Percentiles rank a stretch among this genome's conserved stretches.
phyloP scores from a whole-genome alignment of 2,113 vertebrate genomes.

The Sapajus apella region DNA sequence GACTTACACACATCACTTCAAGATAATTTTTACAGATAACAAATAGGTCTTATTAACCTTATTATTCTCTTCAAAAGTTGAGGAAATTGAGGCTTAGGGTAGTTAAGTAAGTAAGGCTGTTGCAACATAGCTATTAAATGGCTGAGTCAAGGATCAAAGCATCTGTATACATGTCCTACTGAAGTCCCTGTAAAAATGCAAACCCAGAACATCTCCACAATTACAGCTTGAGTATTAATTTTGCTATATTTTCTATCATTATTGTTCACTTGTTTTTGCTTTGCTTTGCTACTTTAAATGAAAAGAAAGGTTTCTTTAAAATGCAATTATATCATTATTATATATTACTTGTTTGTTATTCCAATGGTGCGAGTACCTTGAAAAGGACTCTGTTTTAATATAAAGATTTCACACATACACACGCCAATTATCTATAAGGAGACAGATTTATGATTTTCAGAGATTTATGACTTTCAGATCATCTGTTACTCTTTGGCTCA shows the following conservation, averaged over 20 bases:
- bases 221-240: background rate
- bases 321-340: background rate
- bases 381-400: background rate
- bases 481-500: background rate
- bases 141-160: constrained; percentile 2
- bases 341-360: background rate
- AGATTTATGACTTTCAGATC: background rate
- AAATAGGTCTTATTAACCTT: constrained; percentile 43
- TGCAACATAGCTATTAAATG: background rate
- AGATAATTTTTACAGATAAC: background rate
- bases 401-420: background rate
- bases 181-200: background rate
- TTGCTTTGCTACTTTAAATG: background rate
- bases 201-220: background rate
- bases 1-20: background rate
- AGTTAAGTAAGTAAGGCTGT: background rate
- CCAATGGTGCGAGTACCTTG: background rate
- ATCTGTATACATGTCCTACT: background rate
- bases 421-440: background rate
- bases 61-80: constrained; percentile 10
- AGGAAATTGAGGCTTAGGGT: constrained; percentile 26
- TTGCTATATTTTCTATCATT: background rate
- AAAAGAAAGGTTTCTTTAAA: constrained; percentile 1
- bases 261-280: background rate
- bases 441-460: background rate